Conservation (phyloP, 2,113 vertebrate species). For the Hypocryptadius cinnamomeus region DNA sequence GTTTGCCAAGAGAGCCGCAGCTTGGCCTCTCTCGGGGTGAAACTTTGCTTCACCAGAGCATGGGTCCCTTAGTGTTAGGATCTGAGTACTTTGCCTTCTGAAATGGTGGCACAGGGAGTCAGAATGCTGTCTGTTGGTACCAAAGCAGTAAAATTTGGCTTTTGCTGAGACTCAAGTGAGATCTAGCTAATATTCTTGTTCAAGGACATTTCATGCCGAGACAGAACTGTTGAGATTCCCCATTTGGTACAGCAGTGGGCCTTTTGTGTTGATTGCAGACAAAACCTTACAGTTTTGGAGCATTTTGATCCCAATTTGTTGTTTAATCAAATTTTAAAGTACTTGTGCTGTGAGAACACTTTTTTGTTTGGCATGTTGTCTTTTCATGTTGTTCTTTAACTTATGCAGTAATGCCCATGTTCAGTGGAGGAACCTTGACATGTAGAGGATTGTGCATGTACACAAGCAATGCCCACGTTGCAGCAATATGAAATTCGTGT, state of each 20-base stretch:
- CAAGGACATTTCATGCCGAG: background rate
- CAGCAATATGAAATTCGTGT: background rate
- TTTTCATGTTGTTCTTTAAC: background rate
- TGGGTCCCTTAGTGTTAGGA: background rate
- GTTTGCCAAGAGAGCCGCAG: background rate
- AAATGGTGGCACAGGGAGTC: background rate
- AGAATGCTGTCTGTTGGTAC: background rate
- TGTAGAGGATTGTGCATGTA: background rate
- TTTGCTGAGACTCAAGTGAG: background rate
- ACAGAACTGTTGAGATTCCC: background rate
- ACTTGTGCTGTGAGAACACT: background rate
- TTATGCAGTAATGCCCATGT: rapidly evolving
- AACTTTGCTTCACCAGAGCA: background rate
- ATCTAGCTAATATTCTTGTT: background rate
- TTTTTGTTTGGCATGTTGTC: background rate
- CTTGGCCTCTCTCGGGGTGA: background rate
- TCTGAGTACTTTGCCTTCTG: background rate
- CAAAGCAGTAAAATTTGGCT: background rate
- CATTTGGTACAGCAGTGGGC: background rate
- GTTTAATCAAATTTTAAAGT: background rate
- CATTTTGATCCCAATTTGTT: background rate
- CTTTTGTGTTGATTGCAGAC: background rate
- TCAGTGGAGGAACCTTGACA: background rate
- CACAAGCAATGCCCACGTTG: background rate
- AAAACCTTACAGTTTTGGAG: background rate